Base-by-base conservation (phyloP, 2,888 invertebrate genomes). In the Hydraecia micacea region DNA sequence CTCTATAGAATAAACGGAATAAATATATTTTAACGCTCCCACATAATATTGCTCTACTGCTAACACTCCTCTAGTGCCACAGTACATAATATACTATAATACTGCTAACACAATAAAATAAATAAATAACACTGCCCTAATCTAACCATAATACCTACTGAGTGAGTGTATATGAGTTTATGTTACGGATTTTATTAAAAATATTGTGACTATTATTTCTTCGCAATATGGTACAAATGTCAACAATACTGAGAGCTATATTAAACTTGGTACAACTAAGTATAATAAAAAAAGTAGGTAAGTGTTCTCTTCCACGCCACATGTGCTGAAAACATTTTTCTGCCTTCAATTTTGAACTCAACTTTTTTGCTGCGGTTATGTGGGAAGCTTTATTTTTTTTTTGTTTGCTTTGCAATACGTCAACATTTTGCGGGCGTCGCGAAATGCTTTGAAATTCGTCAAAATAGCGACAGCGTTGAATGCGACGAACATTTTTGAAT, bases 391-490 rank as follows among this genome's bases (percentile, higher is more conserved):
- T 75, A 39, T 46, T 85, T 84, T 67, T 84, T 67, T 75, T 69
- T 42, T 65, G 42, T 86, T 69, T 39, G 68, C 80, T 80, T 81
- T 80, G 18, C 39, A 73, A 49, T 72, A 65, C 78, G 69, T 66
- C 74, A 75, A 74, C 74, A 69, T 71, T 62, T 69, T 84, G 68
- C 52, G 69, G 67, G 69, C 55, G 46, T 32, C 36, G 55, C 13
- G 60, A 79, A 79, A 86, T 79, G 70, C 74, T 74, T 84, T 84
- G 68, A 79, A 75, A 75, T 79, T 69, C 86, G 65, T 74, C 70
- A 73, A 83, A 83, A 86, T 58, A 80, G 84, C 79, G 32, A 42
- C 84, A 83, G 77, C 66, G 42, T 49, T 79, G 79, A 49, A 67
- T 65, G n/a, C 49, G 60, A 49, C 60, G 46, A 52, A 82, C 32